phyloP scores from a whole-genome alignment of 92 coral and sea anemone species.

The Phymanthus crucifer region DNA sequence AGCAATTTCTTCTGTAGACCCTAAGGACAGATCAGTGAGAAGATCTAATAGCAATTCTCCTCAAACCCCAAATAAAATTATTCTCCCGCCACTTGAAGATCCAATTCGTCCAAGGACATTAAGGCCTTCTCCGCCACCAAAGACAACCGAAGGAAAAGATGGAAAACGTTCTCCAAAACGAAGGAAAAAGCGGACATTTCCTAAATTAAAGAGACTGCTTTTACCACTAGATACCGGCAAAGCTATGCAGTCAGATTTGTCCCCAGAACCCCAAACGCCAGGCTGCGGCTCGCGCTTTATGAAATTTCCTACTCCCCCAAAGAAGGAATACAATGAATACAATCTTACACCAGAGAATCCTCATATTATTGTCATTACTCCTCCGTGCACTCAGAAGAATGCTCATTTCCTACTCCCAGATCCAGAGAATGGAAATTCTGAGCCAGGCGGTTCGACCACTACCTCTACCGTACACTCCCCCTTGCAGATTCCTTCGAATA shows the following conservation, averaged over 20 bases:
- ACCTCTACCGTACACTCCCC: too few relatives aligned
- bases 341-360: neutral
- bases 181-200: constrained; percentile 1
- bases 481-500: neutral
- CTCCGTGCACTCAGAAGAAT: constrained; percentile 1
- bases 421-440: neutral
- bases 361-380: neutral
- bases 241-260: constrained; percentile 6
- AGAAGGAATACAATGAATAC: neutral
- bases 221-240: constrained; percentile 13
- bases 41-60: neutral
- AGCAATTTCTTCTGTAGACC: neutral
- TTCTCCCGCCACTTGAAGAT: constrained; percentile 17
- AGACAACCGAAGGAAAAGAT: neutral
- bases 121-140: constrained; percentile 12
- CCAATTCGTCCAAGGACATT: neutral
- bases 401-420: neutral
- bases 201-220: neutral
- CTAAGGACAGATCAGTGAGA: neutral
- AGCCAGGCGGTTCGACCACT: neutral
- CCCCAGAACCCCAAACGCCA: constrained; percentile 8
- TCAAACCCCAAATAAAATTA: constrained; percentile 8
- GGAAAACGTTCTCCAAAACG: neutral
- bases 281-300: constrained; percentile 4
- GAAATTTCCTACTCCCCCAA: neutral